Evolutionary conservation across 2,113 vertebrate species (phyloP).

Genomic region (Xenus cinereus): DNA sequence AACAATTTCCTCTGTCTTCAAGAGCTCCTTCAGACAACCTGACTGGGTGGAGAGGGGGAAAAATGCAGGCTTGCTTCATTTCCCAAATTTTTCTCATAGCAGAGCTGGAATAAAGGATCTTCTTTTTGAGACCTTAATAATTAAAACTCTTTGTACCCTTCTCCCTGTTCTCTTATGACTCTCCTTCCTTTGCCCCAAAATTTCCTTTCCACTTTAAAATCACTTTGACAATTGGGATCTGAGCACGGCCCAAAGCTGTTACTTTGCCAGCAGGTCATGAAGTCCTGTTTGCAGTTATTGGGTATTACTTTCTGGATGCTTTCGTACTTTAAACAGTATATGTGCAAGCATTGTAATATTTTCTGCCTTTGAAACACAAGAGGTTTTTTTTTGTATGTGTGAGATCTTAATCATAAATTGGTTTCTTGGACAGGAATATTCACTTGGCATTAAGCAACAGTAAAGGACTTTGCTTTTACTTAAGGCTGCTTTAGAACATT

Average conservation of each 20-base stretch:
- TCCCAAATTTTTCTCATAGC: slow-evolving; percentile 16
- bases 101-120: not conserved
- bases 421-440: slow-evolving; percentile 68
- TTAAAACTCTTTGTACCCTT: not conserved
- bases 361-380: slow-evolving; percentile 51
- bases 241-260: not conserved
- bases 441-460: slow-evolving; percentile 47
- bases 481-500: slow-evolving; percentile 35
- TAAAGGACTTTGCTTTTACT: slow-evolving; percentile 34
- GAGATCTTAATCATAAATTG: slow-evolving; percentile 62
- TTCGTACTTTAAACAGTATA: slow-evolving; percentile 2
- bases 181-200: not conserved
- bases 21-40: slow-evolving; percentile 51
- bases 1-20: slow-evolving; percentile 14
- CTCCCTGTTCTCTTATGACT: not conserved
- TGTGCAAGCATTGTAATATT: slow-evolving; percentile 17
- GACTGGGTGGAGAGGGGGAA: slow-evolving; percentile 2
- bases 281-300: slow-evolving; percentile 1
- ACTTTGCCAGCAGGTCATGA: not conserved
- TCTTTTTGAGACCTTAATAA: not conserved
- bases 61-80: not conserved
- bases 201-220: not conserved
- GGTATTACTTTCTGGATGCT: slow-evolving; percentile 4
- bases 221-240: not conserved
- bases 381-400: not conserved